These are phyloP conservation scores for Gari tellinella DNA, from an alignment of 2,888 invertebrate species.

Conservation along the genomic window DNA sequence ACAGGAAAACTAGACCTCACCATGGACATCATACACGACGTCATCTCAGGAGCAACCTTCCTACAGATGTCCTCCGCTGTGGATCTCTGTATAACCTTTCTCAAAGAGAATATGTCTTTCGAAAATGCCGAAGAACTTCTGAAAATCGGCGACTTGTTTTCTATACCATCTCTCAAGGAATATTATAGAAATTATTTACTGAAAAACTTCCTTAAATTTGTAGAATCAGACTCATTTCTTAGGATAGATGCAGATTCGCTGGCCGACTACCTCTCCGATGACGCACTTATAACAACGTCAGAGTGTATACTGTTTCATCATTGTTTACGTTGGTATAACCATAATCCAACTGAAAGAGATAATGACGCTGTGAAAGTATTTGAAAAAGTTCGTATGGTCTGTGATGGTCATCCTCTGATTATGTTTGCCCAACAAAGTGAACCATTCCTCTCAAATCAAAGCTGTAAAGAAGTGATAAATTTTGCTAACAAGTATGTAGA, in stretches of 20 bases:
- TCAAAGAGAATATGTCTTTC: slow-evolving; percentile 64
- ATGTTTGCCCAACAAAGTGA: slow-evolving; percentile 47
- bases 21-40: slow-evolving; percentile 59
- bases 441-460: slow-evolving; percentile 52
- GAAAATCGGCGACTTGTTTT: slow-evolving; percentile 64
- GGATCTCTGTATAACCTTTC: slow-evolving; percentile 57
- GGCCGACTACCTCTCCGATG: slow-evolving; percentile 61
- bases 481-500: slow-evolving; percentile 53
- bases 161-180: slow-evolving; percentile 54
- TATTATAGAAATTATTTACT: slow-evolving; percentile 64
- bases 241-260: slow-evolving; percentile 60
- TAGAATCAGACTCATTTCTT: slow-evolving; percentile 62
- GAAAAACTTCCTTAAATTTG: slow-evolving; percentile 63
- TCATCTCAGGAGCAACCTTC: slow-evolving; percentile 62
- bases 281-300: slow-evolving; percentile 62
- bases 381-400: slow-evolving; percentile 55
- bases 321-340: slow-evolving; percentile 62
- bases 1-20: slow-evolving; percentile 52
- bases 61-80: slow-evolving; percentile 61
- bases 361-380: slow-evolving; percentile 56
- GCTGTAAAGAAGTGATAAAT: slow-evolving; percentile 50
- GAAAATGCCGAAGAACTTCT: slow-evolving; percentile 64
- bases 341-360: slow-evolving; percentile 54
- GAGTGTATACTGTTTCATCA: slow-evolving; percentile 60
- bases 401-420: slow-evolving; percentile 57